Evolutionary conservation across 2,888 invertebrate genomes (phyloP).

Genomic region (Agrochola macilenta): DNA sequence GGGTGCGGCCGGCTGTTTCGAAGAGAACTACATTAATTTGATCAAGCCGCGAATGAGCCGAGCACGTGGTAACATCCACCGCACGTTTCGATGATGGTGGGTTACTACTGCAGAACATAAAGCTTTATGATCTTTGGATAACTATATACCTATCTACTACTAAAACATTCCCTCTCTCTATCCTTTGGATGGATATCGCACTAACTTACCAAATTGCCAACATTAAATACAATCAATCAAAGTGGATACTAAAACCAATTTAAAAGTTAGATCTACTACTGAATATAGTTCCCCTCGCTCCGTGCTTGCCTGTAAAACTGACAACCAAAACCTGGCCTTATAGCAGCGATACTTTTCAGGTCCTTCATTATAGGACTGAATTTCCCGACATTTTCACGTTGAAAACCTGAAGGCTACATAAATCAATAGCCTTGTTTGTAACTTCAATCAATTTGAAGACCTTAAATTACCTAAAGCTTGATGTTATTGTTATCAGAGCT

Average conservation of each 20-base stretch:
- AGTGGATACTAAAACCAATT: conserved; percentile 8
- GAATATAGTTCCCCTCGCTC: background rate
- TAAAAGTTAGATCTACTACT: conserved; percentile 1
- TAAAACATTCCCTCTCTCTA: background rate
- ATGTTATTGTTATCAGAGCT: conserved; percentile 29
- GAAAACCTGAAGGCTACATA: background rate
- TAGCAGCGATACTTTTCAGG: no score
- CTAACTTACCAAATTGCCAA: background rate
- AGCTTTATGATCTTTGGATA: no score
- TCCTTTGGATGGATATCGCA: background rate
- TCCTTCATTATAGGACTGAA: background rate
- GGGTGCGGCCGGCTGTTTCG: conserved; percentile 48
- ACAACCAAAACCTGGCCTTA: background rate
- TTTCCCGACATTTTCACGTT: background rate
- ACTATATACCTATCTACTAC: no score
- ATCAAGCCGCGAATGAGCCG: conserved; percentile 25
- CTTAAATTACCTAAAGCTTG: background rate
- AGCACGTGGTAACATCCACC: background rate
- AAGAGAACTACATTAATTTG: conserved; percentile 34
- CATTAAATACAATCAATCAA: background rate
- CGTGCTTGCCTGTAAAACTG: background rate
- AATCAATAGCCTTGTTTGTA: conserved; percentile 8
- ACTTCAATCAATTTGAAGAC: conserved; percentile 16
- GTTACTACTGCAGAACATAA: background rate
- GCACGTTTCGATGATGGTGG: background rate